Base-by-base conservation (phyloP, 2,113 vertebrate species). In the Tachysurus vachellii region DNA sequence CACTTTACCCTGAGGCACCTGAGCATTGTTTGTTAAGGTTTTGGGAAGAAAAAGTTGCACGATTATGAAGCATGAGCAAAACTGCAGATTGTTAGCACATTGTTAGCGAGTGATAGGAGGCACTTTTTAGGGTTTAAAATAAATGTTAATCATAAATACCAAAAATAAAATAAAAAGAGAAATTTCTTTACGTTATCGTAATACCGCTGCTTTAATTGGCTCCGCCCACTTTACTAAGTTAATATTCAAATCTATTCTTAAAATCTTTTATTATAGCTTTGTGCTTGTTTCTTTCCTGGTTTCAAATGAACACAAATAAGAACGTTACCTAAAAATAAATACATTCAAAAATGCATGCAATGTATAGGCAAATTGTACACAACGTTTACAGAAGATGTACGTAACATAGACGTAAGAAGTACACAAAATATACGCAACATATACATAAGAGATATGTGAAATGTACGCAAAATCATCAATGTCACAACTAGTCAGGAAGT, bases 1-100 rank as follows among this genome's bases (percentile, higher is more conserved):
- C 4, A 97, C 95, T 85, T 95, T 96, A 31, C 96, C 96, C 85
- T 96, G 95, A 1, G 96, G 96, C 8, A 97, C 96, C 96, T 97
- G 92, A 47, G 88, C 21, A 87, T 76, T 81, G 59, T 54, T 47
- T 75, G 36, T 1, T 36, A 36, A 10, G 47, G 4, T 21, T 21
- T 76, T 62, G 14, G 73, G 42, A 36, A 36, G 36, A 36, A 2
- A 36, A 36, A 36, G 36, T 36, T 0, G 1, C 9, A 7, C 31
- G 16, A 21, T 8, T 1, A 9, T 7, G 4, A 4, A n/a, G 9
- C 28, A 66, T 66, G 10, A 66, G n/a, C 66, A 70, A 10, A 0
- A 8, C 19, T 42, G 9, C 10, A 42, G 31, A 5, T 42, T 3
- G 26, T 61, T 62, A 50, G 8, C 47, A 50, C 5, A 50, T 50